Conservation (phyloP, 2,797 vertebrate genomes). For the Mus caroli region DNA sequence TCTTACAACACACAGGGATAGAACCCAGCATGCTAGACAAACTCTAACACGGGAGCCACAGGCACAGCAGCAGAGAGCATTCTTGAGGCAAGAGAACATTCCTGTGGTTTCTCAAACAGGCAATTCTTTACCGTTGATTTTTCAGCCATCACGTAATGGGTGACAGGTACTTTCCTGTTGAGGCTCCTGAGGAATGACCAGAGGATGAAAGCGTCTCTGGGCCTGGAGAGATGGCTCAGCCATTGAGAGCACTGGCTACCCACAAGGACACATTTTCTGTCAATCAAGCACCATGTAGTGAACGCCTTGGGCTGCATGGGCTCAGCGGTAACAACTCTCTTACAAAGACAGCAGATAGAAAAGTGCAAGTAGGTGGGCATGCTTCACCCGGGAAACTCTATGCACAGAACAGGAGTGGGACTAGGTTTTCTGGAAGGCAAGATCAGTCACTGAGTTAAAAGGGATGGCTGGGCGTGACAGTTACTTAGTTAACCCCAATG, state of each 20-base stretch:
- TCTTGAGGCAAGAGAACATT: not conserved
- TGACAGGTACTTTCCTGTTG: not conserved
- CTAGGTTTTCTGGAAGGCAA: not conserved
- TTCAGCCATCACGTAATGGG: not conserved
- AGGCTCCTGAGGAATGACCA: not conserved
- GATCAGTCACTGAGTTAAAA: not conserved
- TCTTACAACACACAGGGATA: too few species aligned
- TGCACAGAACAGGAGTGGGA: not conserved
- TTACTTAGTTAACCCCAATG: not conserved
- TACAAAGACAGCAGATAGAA: not conserved
- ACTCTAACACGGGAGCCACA: too few species aligned
- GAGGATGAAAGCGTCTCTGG: not conserved
- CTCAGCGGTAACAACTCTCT: not conserved
- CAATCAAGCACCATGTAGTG: not conserved
- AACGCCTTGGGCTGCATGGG: not conserved
- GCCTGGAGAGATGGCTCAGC: not conserved
- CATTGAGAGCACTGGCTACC: not conserved
- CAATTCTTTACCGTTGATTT: slow-evolving; percentile 22
- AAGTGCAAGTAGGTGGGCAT: not conserved
- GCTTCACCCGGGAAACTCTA: slow-evolving; percentile 3
- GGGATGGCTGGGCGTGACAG: too few species aligned
- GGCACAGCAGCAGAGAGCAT: too few species aligned
- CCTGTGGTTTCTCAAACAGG: not conserved
- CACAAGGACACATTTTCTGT: not conserved
- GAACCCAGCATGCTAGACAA: too few species aligned